Percentiles rank a stretch among this genome's conserved stretches.
phyloP scores from a whole-genome alignment of 2,797 vertebrate genomes.

The Labeo calbasu region DNA sequence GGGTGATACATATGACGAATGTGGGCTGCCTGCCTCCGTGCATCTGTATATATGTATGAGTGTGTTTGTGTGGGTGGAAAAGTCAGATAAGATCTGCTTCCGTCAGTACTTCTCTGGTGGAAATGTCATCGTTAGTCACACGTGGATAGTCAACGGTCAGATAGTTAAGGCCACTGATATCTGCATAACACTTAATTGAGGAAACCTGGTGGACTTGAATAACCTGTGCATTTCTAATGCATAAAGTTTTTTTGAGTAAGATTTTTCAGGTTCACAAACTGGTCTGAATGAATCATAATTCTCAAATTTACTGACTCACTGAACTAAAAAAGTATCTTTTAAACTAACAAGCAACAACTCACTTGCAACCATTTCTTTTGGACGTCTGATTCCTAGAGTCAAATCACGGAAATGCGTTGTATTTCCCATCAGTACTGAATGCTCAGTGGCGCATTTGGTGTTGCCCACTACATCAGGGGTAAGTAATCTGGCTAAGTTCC shows the following conservation, averaged over 20 bases:
- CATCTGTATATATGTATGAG: slow-evolving; percentile 32
- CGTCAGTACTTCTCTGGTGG: slow-evolving; percentile 29
- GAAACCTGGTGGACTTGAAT: slow-evolving; percentile 21
- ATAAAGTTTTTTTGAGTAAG: not conserved
- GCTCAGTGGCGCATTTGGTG: not conserved
- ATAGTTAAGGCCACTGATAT: slow-evolving; percentile 30
- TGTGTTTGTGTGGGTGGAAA: slow-evolving; percentile 34
- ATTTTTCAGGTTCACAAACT: not conserved
- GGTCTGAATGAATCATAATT: not conserved
- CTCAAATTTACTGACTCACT: slow-evolving; percentile 6
- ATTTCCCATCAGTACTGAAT: not conserved
- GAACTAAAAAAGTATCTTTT: not conserved
- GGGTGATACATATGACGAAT: slow-evolving; percentile 46
- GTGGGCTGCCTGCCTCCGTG: slow-evolving; percentile 26
- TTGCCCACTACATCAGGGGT: slow-evolving; percentile 20
- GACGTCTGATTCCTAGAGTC: not conserved
- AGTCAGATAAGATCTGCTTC: slow-evolving; percentile 34
- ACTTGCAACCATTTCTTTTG: not conserved
- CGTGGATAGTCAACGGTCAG: slow-evolving; percentile 19
- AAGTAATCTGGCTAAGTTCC: slow-evolving; percentile 25
- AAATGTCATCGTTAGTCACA: slow-evolving; percentile 59
- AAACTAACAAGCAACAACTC: not conserved
- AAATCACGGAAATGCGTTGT: not conserved
- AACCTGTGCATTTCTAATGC: slow-evolving; percentile 14
- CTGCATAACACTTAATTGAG: slow-evolving; percentile 25